Evolutionary conservation across 2,797 vertebrate genomes (phyloP), one percentile per base, ranked within the genome.

Genomic region (Orientallactaga sibirica): DNA sequence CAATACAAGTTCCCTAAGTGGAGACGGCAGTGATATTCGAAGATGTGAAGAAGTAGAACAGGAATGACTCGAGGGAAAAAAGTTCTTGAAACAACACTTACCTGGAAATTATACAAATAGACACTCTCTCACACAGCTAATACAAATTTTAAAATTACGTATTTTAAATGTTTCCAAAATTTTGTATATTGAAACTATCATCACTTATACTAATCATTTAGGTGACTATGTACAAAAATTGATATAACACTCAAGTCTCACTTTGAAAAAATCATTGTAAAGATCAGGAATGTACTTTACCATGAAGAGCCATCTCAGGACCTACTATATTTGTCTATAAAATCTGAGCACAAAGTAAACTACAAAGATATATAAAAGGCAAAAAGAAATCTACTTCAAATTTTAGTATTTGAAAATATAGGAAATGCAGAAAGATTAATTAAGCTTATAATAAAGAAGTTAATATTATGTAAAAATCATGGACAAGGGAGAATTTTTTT

Each of bases 391-490:
- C 64, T 62, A 92, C 93, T 95, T 96, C 89, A 92, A 94, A 94
- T 68, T 88, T 74, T 86, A 91, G 58, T 83, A 94, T 87, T 52
- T 93, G 74, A 94, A 95, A n/a, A 91, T 43, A 92, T 2, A 96
- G 84, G 66, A 92, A 94, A 91, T 12, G 18, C 43, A 64, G 93
- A 83, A 97, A 86, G 61, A 95, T 68, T 83, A 87, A 91, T 90
- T 85, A 97, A 97, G 94, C 95, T 87, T 93, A 93, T 96, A 96
- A 98, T 95, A 98, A 96, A 95, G 92, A 96, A 90, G 88, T 96
- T 94, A 94, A 93, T 74, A 92, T 2, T 91, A 62, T 92, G 78
- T 61, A 90, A 73, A 79, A 76, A 83, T 52, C 29, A 84, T 2
- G 61, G 73, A 92, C 52, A 55, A 43, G 90, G 92, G 25, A 95